Conservation (phyloP, 2,888 invertebrate genomes). For the Cheilosia vernalis region DNA sequence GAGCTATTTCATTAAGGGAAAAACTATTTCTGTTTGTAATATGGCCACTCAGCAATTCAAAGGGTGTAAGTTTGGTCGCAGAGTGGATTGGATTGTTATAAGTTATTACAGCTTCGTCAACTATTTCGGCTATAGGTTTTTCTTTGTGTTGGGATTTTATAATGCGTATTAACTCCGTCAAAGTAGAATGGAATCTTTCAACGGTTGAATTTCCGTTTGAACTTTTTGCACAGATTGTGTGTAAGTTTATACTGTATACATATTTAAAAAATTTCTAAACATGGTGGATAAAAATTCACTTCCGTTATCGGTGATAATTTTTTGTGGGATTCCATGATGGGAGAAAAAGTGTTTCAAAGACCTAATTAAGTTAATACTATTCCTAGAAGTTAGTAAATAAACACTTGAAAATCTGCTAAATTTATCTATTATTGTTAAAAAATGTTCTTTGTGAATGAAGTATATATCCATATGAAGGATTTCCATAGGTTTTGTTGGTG, state of each 20-base stretch:
- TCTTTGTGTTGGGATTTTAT: background rate
- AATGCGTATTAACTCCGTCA: conserved; percentile 32
- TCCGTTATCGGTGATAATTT: conserved; percentile 63
- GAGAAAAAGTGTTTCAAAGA: conserved; percentile 40
- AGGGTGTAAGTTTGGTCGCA: conserved; percentile 43
- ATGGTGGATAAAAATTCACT: conserved; percentile 54
- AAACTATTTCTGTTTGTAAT: background rate
- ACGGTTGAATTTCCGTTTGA: conserved; percentile 61
- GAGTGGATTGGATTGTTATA: conserved; percentile 27
- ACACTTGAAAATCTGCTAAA: conserved; percentile 66
- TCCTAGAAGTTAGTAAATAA: conserved; percentile 55
- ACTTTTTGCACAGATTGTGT: conserved; percentile 67
- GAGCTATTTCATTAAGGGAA: background rate
- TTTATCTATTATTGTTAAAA: conserved; percentile 67
- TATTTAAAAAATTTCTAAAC: conserved; percentile 61
- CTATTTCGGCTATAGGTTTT: background rate
- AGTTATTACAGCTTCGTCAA: conserved; percentile 40
- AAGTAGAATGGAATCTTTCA: conserved; percentile 65
- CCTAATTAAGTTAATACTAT: conserved; percentile 52
- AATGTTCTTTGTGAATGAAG: conserved; percentile 7
- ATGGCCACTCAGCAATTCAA: background rate
- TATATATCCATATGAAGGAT: conserved; percentile 65
- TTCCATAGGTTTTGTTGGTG: conserved; percentile 44
- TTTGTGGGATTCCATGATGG: conserved; percentile 50
- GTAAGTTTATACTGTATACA: conserved; percentile 45